Base-by-base conservation (phyloP, 2,888 invertebrate genomes). In the Yponomeuta cagnagella region DNA sequence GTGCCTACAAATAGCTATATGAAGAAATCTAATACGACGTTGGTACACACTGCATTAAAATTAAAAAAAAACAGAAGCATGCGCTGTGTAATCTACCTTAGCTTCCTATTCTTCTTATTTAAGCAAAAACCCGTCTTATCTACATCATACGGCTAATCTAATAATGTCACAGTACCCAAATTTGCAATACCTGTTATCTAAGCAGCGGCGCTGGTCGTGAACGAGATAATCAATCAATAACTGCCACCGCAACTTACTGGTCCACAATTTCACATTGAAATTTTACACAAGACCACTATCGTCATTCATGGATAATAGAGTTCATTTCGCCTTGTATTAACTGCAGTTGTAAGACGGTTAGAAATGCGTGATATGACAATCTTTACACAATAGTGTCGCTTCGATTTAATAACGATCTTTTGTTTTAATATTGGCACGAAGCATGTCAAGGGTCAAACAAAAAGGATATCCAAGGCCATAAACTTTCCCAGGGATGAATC, bases 191-290 rank as follows among this genome's bases (percentile, higher is more conserved):
- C 52, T 58, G 52, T 15, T 58, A 58, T 58, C 52, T 58, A 15
- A 58, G 52, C 15, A 58, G 52, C 15, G 71, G 72, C 72, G 73
- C 72, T 70, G 65, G 70, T 80, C 81, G 81, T 82, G 79, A 75
- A 77, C 74, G 69, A 82, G 82, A 83, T 82, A 79, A 81, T 81
- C 78, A 76, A 80, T 80, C 79, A 77, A 58, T 58, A 15, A 58
- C 52, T 58, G 52, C 8, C 52, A 58, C 52, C 52, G 5, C 8
- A 58, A 58, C 52, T 43, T 5, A 52, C 10, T 8, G 52, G 10
- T 52, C 52, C 15, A 58, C 52, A 58, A 15, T 52, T 52, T 12
- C 10, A 52, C 5, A 52, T 12, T 6, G 15, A 15, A 12, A 15
- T 58, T 58, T 12, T 58, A 12, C 15, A 23, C 5, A 58, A 15